Evolutionary conservation across 2,113 vertebrate species (phyloP).

Genomic region (Sminthopsis crassicaudata): DNA sequence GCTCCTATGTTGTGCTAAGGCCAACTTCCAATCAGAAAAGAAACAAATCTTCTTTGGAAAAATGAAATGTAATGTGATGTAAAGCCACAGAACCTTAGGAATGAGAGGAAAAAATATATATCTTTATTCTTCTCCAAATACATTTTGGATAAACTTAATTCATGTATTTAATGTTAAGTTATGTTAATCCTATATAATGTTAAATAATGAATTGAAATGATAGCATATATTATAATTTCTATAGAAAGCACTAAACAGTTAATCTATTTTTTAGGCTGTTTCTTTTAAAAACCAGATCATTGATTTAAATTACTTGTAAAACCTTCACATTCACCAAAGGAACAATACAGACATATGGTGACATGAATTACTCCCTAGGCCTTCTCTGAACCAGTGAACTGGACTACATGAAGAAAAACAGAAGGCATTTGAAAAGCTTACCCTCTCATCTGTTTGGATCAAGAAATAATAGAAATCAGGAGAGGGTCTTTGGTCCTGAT

Average conservation of each 20-base stretch:
- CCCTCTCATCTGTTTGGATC: slow-evolving; percentile 56
- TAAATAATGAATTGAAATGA: background rate
- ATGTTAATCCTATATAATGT: background rate
- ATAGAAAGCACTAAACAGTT: background rate
- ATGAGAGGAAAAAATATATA: background rate
- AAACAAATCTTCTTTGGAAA: background rate
- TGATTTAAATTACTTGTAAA: slow-evolving; percentile 66
- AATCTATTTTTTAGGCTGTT: slow-evolving; percentile 48
- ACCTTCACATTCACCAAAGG: slow-evolving; percentile 58
- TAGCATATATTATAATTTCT: background rate
- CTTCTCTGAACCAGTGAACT: slow-evolving; percentile 67
- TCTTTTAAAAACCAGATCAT: slow-evolving; percentile 69
- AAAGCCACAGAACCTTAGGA: background rate
- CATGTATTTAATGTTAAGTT: background rate
- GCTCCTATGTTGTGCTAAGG: background rate
- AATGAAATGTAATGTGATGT: slow-evolving; percentile 3
- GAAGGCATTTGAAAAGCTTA: slow-evolving; percentile 52
- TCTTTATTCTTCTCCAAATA: background rate
- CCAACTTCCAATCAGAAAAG: slow-evolving; percentile 19
- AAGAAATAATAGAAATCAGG: slow-evolving; percentile 56
- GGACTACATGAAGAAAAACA: slow-evolving; percentile 57
- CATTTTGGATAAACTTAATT: background rate
- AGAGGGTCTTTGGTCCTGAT: slow-evolving; percentile 58
- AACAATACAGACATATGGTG: slow-evolving; percentile 58
- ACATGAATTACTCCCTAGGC: slow-evolving; percentile 47